Conservation (phyloP, 2,888 invertebrate species). For the Baronia brevicornis region DNA sequence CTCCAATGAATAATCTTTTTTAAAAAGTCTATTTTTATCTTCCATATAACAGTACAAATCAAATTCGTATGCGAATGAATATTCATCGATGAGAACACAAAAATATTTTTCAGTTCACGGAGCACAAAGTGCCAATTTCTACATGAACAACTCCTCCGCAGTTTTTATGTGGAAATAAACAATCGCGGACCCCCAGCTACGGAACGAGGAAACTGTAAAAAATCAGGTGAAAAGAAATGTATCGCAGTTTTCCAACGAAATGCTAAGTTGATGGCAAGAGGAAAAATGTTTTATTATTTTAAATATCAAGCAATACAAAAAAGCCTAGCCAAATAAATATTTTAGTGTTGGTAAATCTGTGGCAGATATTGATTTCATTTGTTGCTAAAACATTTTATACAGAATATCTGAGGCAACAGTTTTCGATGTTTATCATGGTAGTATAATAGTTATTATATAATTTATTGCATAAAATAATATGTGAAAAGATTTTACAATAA, state of each 20-base stretch:
- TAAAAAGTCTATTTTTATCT: conserved; percentile 3
- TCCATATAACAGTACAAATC: not conserved
- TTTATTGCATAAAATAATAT: too few relatives aligned
- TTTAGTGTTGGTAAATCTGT: too few relatives aligned
- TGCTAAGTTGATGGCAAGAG: conserved; percentile 10
- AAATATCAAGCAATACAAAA: too few relatives aligned
- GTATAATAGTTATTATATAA: too few relatives aligned
- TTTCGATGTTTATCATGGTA: too few relatives aligned
- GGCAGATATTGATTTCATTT: too few relatives aligned
- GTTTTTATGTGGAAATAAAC: conserved; percentile 13
- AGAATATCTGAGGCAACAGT: too few relatives aligned
- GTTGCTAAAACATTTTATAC: too few relatives aligned
- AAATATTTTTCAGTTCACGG: conserved; percentile 4
- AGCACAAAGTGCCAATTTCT: conserved; percentile 12
- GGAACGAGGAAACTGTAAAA: conserved; percentile 8
- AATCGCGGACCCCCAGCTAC: conserved; percentile 4
- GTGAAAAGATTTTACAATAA: too few relatives aligned
- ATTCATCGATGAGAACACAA: conserved; percentile 4
- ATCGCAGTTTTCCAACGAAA: conserved; percentile 13
- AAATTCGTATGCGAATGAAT: conserved; percentile 3
- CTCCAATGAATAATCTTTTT: too few relatives aligned
- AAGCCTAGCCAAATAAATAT: too few relatives aligned
- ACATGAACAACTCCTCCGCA: conserved; percentile 9
- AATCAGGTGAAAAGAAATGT: conserved; percentile 9
- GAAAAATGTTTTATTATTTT: conserved; percentile 3